phyloP scores from a whole-genome alignment of 1,140 invertebrate species.

The Drosophila mauritiana region DNA sequence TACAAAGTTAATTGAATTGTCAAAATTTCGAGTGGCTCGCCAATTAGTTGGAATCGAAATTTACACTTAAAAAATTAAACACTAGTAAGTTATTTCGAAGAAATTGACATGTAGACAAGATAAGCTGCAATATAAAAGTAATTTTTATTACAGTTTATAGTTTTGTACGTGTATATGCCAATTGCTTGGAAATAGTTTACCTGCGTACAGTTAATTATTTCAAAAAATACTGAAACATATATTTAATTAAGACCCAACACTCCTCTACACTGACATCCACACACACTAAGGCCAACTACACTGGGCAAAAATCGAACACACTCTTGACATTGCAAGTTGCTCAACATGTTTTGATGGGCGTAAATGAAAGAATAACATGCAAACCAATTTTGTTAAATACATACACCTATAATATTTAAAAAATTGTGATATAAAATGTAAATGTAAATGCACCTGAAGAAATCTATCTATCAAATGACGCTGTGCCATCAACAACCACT shows the following conservation, averaged over 20 bases:
- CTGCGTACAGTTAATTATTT: slow-evolving; percentile 19
- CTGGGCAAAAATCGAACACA: slow-evolving; percentile 48
- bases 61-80: slow-evolving; percentile 11
- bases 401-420: slow-evolving; percentile 66
- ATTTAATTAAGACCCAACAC: slow-evolving; percentile 21
- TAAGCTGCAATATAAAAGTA: neutral
- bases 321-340: slow-evolving; percentile 65
- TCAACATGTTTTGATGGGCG: slow-evolving; percentile 65
- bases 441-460: slow-evolving; percentile 80
- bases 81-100: slow-evolving; percentile 1
- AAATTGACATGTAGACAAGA: neutral
- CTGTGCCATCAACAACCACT: slow-evolving; percentile 73
- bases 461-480: slow-evolving; percentile 79
- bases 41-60: slow-evolving; percentile 21
- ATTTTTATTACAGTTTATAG: no score
- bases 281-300: slow-evolving; percentile 20
- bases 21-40: slow-evolving; percentile 14
- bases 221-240: slow-evolving; percentile 13
- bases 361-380: slow-evolving; percentile 58
- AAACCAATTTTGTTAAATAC: slow-evolving; percentile 69
- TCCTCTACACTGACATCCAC: slow-evolving; percentile 25
- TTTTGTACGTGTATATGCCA: neutral
- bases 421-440: slow-evolving; percentile 83
- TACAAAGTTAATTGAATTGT: slow-evolving; percentile 38
- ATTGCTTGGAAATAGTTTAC: neutral